phyloP scores from a whole-genome alignment of 2,113 vertebrate genomes.

The Physeter macrocephalus region DNA sequence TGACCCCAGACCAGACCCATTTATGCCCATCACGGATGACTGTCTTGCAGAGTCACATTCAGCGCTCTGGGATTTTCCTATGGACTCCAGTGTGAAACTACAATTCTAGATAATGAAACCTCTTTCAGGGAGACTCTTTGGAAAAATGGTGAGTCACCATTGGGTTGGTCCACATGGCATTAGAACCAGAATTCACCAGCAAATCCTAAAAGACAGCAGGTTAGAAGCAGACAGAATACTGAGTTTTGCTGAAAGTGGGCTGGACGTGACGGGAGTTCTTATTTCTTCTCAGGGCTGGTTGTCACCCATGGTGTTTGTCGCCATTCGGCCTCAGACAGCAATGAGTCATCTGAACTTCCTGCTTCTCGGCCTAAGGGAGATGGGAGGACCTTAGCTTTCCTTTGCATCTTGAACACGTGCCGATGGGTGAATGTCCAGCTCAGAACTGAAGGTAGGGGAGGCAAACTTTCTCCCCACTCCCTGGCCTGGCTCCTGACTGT shows the following conservation, averaged over 20 bases:
- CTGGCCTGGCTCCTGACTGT: background rate
- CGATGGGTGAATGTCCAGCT: background rate
- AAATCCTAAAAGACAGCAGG: background rate
- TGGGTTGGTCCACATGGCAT: background rate
- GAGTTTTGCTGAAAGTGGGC: background rate
- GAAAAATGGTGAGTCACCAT: background rate
- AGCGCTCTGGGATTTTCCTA: background rate
- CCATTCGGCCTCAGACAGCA: background rate
- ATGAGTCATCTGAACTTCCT: background rate
- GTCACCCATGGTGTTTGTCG: accelerated
- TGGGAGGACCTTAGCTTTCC: background rate
- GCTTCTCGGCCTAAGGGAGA: accelerated
- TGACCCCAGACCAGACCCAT: background rate
- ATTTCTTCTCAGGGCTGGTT: background rate
- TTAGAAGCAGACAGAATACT: background rate
- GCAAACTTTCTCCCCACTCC: accelerated
- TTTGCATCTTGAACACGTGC: background rate
- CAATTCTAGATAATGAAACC: background rate
- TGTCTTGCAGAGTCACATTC: background rate
- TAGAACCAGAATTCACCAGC: background rate
- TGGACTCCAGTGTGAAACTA: too few species aligned
- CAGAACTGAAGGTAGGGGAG: too few species aligned
- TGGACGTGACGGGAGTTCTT: too few species aligned
- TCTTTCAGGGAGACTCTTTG: background rate
- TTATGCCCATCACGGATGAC: background rate